Evolutionary conservation across 2,797 vertebrate species (phyloP).

Genomic region (Australoheros facetus): DNA sequence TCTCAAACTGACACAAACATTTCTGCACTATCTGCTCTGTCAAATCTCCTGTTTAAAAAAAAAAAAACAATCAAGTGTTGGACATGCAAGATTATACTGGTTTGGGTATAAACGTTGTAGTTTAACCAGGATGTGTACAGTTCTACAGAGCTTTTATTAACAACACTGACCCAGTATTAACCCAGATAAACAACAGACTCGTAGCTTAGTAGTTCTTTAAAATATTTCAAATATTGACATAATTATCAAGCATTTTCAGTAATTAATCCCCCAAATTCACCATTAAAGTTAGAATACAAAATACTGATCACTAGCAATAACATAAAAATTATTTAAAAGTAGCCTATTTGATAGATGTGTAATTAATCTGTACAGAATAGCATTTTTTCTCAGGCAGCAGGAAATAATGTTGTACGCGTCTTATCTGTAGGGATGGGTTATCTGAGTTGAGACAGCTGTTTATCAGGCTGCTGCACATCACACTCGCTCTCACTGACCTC

Average conservation of each 20-base stretch:
- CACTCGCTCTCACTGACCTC: constrained; percentile 22
- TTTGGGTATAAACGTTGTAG: neutral
- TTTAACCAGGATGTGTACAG: neutral
- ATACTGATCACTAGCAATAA: too few relatives aligned
- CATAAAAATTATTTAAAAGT: too few relatives aligned
- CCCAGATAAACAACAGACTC: neutral
- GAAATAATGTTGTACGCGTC: neutral
- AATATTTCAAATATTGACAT: neutral
- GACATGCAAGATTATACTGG: constrained; percentile 21
- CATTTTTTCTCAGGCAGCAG: neutral
- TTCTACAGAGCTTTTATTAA: neutral
- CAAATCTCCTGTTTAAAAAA: neutral
- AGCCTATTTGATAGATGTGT: too few relatives aligned
- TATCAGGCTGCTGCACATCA: constrained; percentile 56
- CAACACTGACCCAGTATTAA: neutral
- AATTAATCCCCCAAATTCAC: neutral
- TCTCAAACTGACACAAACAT: neutral
- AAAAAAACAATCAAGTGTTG: constrained; percentile 17
- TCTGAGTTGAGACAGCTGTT: constrained; percentile 61
- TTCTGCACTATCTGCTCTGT: neutral
- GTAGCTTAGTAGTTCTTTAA: neutral
- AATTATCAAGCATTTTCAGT: neutral
- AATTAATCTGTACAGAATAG: neutral
- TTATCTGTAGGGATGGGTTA: constrained; percentile 43
- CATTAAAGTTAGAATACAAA: neutral